Base-by-base conservation (phyloP, 2,888 invertebrate genomes). In the Acleris literana region DNA sequence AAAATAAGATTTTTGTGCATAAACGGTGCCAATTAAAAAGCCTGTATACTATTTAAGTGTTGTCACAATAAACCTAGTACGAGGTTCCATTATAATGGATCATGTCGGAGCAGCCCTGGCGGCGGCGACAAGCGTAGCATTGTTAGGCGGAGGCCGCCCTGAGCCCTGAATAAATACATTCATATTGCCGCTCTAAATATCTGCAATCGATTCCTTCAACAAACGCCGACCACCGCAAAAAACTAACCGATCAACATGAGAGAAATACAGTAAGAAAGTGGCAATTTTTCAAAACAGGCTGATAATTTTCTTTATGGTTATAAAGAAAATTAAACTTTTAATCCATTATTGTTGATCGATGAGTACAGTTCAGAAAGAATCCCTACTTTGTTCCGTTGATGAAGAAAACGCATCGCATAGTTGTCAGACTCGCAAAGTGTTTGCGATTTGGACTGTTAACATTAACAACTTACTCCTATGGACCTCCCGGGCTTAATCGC, bases 121-220 rank as follows among this genome's bases (percentile, higher is more conserved):
- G 85, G 86, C 83, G 78, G 80, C 88, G 86, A 92, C 92, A 92
- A 91, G 88, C 92, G 86, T 86, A 89, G 90, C 92, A 92, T 92
- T 92, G 92, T 92, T 92, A 92, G 86, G 79, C 80, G 72, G 83
- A 86, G 88, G 84, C 89, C 89, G 90, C 87, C 88, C 89, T 84
- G 85, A 85, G 80, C 83, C 79, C 87, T 89, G 92, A 91, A 92
- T 92, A 92, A 92, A 92, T 92, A 92, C 92, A 92, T 92, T 92
- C 91, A 92, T 92, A 92, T 92, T 88, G 92, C 89, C 91, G 91
- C 92, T 90, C 88, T 87, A 89, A 91, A 91, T 89, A 90, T 87
- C 86, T 80, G 79, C 81, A 83, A 86, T 84, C 84, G 83, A 84
- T 85, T 80, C 81, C 64, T 58, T 80, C 78, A 76, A 72, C 22